Percentiles rank a stretch among this genome's conserved stretches.
Evolutionary conservation across 2,888 invertebrate genomes (phyloP).

Genomic region (Thymelicus acteon): DNA sequence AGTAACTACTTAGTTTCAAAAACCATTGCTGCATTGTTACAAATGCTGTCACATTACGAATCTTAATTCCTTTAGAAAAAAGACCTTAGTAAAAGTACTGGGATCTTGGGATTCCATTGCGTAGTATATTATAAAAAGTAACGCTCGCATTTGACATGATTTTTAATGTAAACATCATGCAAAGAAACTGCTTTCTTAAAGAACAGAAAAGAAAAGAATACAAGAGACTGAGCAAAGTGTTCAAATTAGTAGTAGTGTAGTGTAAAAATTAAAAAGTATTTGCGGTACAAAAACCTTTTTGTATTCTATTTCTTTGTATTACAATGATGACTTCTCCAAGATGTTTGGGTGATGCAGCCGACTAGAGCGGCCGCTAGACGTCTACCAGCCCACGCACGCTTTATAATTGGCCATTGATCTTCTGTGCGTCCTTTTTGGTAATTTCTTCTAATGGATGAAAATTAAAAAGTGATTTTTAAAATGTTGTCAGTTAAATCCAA

Average conservation of each 20-base stretch:
- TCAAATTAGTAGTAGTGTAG: too few species aligned
- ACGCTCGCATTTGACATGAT: too few species aligned
- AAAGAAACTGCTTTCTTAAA: too few species aligned
- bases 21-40: background rate
- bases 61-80: background rate
- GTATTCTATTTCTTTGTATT: conserved; percentile 11
- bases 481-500: too few species aligned
- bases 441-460: background rate
- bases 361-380: conserved; percentile 54
- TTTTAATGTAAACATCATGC: too few species aligned
- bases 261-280: background rate
- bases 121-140: too few species aligned
- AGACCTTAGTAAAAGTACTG: background rate
- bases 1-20: background rate
- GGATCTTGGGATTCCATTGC: too few species aligned
- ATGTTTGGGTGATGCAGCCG: conserved; percentile 4
- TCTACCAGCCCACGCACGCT: conserved; percentile 68
- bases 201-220: too few species aligned
- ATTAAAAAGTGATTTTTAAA: background rate
- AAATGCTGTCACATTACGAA: background rate
- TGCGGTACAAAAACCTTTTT: background rate
- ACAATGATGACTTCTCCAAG: background rate
- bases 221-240: background rate
- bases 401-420: conserved; percentile 39
- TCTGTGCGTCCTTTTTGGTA: background rate